A percentile compares a stretch with the other conserved stretches of the same genome.
Evolutionary conservation across 2,888 invertebrate genomes (phyloP).

Genomic region (Drosophila kanekoi): DNA sequence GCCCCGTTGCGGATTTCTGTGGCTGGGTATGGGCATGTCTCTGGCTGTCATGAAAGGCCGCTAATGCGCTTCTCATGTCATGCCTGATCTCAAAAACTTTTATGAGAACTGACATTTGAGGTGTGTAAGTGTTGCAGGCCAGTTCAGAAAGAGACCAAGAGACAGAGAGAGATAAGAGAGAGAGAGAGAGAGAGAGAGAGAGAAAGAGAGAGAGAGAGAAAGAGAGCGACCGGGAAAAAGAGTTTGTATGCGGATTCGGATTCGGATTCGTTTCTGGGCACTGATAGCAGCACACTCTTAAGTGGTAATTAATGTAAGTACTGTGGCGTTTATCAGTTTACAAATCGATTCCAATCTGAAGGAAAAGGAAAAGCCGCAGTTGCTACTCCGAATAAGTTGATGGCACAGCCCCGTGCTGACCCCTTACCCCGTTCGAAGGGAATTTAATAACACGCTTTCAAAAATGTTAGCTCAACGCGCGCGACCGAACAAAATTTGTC

Average conservation of each 20-base stretch:
- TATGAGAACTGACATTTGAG: constrained; percentile 81
- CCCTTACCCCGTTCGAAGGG: constrained; percentile 24
- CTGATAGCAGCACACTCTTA: constrained; percentile 51
- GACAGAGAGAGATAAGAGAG: constrained; percentile 1
- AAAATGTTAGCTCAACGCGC: constrained; percentile 76
- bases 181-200: constrained; percentile 9
- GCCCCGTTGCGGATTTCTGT: constrained; percentile 34
- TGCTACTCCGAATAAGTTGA: constrained; percentile 13
- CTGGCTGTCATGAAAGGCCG: constrained; percentile 64
- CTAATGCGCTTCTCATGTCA: constrained; percentile 83
- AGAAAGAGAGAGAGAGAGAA: constrained; percentile 13
- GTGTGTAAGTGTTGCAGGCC: constrained; percentile 78
- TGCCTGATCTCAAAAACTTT: constrained; percentile 54
- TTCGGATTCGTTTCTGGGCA: constrained; percentile 11
- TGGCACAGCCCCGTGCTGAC: constrained; percentile 26
- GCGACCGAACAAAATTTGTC: constrained; percentile 78
- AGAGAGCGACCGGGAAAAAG: constrained; percentile 13
- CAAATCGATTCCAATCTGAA: constrained; percentile 72
- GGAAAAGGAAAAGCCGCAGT: constrained; percentile 51
- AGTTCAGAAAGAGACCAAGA: constrained; percentile 9
- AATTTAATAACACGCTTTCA: constrained; percentile 80
- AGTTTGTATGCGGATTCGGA: constrained; percentile 24
- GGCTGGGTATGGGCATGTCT: constrained; percentile 30
- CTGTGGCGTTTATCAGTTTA: constrained; percentile 69
- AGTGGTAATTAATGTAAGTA: constrained; percentile 82